Evolutionary conservation across 1,140 invertebrate species (phyloP).

Genomic region (Drosophila pachea): DNA sequence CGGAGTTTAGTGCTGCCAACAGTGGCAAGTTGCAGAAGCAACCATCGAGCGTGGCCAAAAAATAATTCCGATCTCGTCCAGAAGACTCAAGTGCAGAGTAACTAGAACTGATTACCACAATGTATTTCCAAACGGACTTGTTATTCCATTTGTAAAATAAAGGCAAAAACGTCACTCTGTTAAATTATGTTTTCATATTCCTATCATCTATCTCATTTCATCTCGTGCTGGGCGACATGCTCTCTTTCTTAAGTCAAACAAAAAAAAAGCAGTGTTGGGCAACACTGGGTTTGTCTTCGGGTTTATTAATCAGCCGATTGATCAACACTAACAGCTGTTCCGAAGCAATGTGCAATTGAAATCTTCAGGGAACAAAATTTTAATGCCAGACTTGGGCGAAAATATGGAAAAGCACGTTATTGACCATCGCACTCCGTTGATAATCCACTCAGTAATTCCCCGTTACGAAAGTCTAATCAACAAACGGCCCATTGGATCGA

Average conservation of each 20-base stretch:
- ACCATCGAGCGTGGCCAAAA: not conserved
- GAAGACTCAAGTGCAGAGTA: not conserved
- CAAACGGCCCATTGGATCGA: not conserved
- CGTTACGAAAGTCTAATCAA: conserved; percentile 18
- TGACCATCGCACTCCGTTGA: too few relatives aligned
- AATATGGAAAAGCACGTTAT: too few relatives aligned
- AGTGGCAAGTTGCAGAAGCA: conserved; percentile 10
- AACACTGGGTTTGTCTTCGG: not conserved
- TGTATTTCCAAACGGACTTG: not conserved
- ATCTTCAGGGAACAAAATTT: not conserved
- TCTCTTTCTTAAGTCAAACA: not conserved
- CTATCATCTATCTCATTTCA: not conserved
- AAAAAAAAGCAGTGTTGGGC: not conserved
- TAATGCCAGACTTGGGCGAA: too few relatives aligned
- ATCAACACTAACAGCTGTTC: not conserved
- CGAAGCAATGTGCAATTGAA: not conserved
- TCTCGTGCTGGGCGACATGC: not conserved
- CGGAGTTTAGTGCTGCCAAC: conserved; percentile 80
- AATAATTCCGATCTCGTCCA: not conserved
- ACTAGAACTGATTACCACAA: not conserved
- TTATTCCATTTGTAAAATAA: not conserved
- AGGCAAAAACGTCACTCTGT: not conserved
- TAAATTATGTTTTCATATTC: not conserved
- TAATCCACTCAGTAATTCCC: not conserved
- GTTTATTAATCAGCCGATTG: not conserved